Conservation (phyloP, 2,888 invertebrate genomes). For the Drosophila cognata region DNA sequence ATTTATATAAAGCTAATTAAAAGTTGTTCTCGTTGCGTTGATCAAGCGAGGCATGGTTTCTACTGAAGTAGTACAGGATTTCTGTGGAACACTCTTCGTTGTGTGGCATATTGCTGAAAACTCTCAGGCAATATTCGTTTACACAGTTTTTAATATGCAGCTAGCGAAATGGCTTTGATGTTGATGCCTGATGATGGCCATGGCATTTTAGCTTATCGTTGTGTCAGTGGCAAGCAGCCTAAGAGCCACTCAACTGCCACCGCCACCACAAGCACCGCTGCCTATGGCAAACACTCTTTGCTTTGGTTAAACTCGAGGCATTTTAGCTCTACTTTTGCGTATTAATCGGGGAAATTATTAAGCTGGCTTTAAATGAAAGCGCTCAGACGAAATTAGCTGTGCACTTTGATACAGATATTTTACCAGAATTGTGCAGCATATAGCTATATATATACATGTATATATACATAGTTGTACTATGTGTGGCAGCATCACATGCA, state of each 20-base stretch:
- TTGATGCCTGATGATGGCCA: conserved; percentile 25
- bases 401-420: conserved; percentile 5
- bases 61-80: background rate
- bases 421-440: background rate
- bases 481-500: conserved; percentile 9
- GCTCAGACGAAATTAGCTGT: background rate
- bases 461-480: background rate
- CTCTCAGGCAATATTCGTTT: conserved; percentile 1
- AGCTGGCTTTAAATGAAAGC: conserved; percentile 33
- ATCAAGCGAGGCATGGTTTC: background rate
- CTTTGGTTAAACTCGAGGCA: conserved; percentile 35
- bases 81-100: background rate
- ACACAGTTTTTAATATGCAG: conserved; percentile 32
- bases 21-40: background rate
- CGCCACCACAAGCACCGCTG: background rate
- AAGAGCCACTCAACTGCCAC: background rate
- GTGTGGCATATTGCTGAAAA: background rate
- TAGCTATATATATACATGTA: conserved; percentile 11
- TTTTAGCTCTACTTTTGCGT: conserved; percentile 36
- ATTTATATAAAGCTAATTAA: background rate
- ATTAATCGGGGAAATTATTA: conserved; percentile 25
- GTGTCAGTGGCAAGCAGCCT: conserved; percentile 17
- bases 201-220: conserved; percentile 49
- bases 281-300: conserved; percentile 1
- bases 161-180: conserved; percentile 32